Evolutionary conservation across 1,140 invertebrate species (phyloP).

Genomic region (Antheraea mylitta): DNA sequence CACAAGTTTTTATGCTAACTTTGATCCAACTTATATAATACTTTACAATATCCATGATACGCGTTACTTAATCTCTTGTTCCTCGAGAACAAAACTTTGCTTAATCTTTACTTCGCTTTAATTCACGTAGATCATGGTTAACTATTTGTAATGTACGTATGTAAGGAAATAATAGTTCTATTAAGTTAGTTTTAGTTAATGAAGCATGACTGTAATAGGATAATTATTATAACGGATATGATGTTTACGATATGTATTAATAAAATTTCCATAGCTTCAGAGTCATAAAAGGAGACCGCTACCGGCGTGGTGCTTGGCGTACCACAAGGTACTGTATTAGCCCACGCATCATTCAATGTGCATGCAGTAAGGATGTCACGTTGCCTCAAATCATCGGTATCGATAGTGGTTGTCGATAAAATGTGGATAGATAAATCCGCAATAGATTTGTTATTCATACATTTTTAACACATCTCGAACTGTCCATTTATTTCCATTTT

Average conservation of each 20-base stretch:
- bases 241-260: background rate
- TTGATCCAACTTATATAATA: no score
- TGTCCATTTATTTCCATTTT: no score
- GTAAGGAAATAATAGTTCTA: no score
- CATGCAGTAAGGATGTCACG: background rate
- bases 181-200: no score
- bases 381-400: conserved; percentile 5
- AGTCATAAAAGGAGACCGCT: conserved; percentile 13
- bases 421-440: background rate
- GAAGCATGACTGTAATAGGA: background rate
- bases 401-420: background rate
- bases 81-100: no score
- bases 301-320: background rate
- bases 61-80: no score
- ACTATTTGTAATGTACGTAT: no score
- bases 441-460: background rate
- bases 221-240: background rate
- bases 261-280: conserved; percentile 1
- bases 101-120: no score
- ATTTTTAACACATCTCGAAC: background rate
- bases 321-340: background rate
- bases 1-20: no score
- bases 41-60: no score
- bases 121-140: no score
- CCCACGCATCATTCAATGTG: conserved; percentile 7